phyloP scores from a whole-genome alignment of 2,797 vertebrate species.

The Gobio occitaniae region DNA sequence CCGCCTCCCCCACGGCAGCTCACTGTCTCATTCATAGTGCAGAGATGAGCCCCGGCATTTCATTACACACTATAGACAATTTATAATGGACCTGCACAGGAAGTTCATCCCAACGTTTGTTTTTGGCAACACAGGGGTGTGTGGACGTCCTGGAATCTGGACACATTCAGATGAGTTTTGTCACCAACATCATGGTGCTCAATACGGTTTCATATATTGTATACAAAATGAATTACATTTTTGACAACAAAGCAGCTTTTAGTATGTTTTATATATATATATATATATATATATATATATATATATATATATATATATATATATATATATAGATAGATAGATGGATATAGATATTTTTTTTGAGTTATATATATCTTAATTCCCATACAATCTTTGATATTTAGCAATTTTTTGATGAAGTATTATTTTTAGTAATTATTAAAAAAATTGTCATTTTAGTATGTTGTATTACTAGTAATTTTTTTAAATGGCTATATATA shows the following conservation, averaged over 20 bases:
- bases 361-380: background rate
- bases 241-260: background rate
- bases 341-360: background rate
- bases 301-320: no score
- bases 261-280: background rate
- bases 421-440: background rate
- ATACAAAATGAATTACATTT: background rate
- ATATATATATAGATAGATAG: background rate
- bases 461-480: no score
- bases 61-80: slow-evolving; percentile 77
- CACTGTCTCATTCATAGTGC: slow-evolving; percentile 79
- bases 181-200: background rate
- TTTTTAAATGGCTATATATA: no score
- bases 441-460: background rate
- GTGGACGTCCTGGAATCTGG: slow-evolving; percentile 27
- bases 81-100: slow-evolving; percentile 73
- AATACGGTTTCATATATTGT: background rate
- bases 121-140: slow-evolving; percentile 51
- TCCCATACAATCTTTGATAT: no score
- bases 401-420: background rate
- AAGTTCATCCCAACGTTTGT: slow-evolving; percentile 72
- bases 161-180: background rate
- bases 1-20: slow-evolving; percentile 78
- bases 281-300: background rate
- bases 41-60: slow-evolving; percentile 76